A percentile compares a stretch with the other conserved stretches of the same genome.
Evolutionary conservation across 2,888 invertebrate genomes (phyloP).

Genomic region (Drosophila putrida): DNA sequence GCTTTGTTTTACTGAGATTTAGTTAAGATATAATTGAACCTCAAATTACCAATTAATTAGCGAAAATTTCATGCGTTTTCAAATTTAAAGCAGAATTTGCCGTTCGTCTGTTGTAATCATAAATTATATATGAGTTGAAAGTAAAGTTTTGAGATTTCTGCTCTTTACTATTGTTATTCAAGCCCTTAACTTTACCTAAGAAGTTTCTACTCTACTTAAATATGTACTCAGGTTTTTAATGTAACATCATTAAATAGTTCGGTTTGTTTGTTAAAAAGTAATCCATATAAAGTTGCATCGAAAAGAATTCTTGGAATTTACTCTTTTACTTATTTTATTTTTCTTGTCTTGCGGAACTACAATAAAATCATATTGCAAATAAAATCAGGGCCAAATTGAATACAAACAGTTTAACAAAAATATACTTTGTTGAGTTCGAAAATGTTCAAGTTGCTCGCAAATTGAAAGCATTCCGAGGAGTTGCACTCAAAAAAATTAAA

Average conservation of each 20-base stretch:
- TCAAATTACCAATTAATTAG: background rate
- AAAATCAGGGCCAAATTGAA: slow-evolving; percentile 1
- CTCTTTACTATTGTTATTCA: too few species aligned
- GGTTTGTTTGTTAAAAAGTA: background rate
- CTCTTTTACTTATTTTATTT: background rate
- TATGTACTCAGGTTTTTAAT: background rate
- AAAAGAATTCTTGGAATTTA: background rate
- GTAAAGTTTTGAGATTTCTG: too few species aligned
- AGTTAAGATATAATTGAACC: background rate
- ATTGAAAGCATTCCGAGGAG: slow-evolving; percentile 12
- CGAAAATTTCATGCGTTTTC: background rate
- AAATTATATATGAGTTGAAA: background rate
- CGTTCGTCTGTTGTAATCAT: background rate
- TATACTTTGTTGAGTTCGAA: background rate
- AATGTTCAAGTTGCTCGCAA: slow-evolving; percentile 4
- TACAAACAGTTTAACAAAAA: background rate
- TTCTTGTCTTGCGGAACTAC: background rate
- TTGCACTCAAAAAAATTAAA: slow-evolving; percentile 9
- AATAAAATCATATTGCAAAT: background rate
- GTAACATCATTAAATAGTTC: background rate
- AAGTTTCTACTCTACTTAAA: background rate
- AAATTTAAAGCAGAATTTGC: background rate
- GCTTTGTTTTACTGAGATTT: background rate
- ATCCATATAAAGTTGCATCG: background rate
- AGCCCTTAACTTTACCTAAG: too few species aligned